phyloP scores from a whole-genome alignment of 2,888 invertebrate genomes.

The Priocnemis perturbator region DNA sequence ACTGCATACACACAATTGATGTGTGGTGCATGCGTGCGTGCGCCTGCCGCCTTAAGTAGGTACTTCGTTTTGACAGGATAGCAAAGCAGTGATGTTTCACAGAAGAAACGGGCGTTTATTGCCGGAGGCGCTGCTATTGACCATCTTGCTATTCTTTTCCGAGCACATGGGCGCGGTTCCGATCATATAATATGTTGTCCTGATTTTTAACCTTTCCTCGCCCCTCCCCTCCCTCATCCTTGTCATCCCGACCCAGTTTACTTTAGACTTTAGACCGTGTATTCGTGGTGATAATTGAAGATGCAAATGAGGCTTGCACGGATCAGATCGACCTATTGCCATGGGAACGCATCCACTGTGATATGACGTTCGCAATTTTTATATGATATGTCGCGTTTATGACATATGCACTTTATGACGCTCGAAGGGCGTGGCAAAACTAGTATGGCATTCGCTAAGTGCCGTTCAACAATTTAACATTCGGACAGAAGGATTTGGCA shows the following conservation, averaged over 20 bases:
- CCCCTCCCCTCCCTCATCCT: slow-evolving; percentile 17
- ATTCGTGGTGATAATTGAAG: background rate
- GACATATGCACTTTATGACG: background rate
- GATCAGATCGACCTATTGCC: background rate
- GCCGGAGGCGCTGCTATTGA: slow-evolving; percentile 48
- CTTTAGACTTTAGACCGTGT: background rate
- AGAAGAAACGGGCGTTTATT: slow-evolving; percentile 21
- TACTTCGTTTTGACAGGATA: no score
- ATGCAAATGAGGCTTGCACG: background rate
- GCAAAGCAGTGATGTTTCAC: background rate
- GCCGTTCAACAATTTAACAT: background rate
- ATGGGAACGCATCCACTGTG: background rate
- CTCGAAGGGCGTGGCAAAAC: slow-evolving; percentile 30
- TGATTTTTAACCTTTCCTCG: slow-evolving; percentile 19
- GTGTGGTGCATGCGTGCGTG: no score
- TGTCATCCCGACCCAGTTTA: slow-evolving; percentile 21
- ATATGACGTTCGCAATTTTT: background rate
- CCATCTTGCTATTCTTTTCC: slow-evolving; percentile 46
- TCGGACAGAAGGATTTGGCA: background rate
- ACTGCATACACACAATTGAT: no score
- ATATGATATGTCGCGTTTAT: background rate
- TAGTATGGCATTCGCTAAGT: no score
- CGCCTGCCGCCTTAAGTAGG: no score
- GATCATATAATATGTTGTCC: slow-evolving; percentile 15
- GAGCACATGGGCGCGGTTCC: slow-evolving; percentile 62